Evolutionary conservation across 2,797 vertebrate species (phyloP).

Genomic region (Potorous gilbertii): DNA sequence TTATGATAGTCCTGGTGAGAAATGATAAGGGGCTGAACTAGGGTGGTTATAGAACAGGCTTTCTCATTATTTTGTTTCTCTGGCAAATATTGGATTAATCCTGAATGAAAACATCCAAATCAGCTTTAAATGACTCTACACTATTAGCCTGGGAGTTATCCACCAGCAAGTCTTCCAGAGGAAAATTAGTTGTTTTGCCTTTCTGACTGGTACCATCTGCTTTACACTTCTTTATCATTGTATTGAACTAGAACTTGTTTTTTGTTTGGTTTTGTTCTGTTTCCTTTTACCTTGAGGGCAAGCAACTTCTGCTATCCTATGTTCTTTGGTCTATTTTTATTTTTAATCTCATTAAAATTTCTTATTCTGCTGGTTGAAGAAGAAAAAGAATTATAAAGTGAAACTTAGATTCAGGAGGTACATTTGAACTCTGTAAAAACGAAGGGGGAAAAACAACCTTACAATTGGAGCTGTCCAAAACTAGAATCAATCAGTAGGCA

Average conservation of each 20-base stretch:
- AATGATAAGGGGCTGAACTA: not conserved
- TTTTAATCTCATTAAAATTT: conserved; percentile 39
- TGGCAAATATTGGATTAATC: conserved; percentile 41
- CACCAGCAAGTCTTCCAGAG: conserved; percentile 26
- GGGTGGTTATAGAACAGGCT: not conserved
- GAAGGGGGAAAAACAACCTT: not conserved
- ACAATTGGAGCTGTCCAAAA: conserved; percentile 3
- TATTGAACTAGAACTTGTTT: not conserved
- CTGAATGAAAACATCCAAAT: conserved; percentile 32
- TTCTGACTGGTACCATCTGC: not conserved
- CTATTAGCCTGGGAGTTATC: conserved; percentile 43
- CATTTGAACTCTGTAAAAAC: not conserved
- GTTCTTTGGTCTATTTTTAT: not conserved
- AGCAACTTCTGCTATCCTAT: not conserved
- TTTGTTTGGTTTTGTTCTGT: not conserved
- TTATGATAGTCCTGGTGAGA: not conserved
- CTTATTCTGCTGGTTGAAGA: not conserved
- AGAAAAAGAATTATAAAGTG: conserved; percentile 15
- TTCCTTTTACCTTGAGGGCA: not conserved
- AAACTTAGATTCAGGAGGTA: not conserved
- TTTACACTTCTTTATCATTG: not conserved
- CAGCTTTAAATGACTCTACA: conserved; percentile 36
- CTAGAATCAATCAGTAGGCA: not conserved
- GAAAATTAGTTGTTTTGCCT: conserved; percentile 44
- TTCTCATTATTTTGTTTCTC: not conserved